A percentile compares a stretch with the other conserved stretches of the same genome.
These are phyloP conservation scores for Caenorhabditis sp. DNA, from an alignment of 2,888 invertebrate species.

Conservation along the genomic window DNA sequence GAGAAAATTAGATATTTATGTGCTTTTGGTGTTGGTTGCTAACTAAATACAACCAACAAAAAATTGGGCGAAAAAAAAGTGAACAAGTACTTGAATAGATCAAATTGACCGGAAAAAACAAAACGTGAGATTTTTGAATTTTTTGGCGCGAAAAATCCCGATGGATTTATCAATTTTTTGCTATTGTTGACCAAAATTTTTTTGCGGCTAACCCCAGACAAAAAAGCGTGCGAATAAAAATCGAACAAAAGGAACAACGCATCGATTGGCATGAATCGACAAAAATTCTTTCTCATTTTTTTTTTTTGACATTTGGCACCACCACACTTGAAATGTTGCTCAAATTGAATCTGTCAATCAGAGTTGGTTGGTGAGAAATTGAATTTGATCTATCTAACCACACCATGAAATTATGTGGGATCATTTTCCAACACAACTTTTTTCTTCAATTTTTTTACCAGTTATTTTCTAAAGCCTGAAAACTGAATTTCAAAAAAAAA, in stretches of 20 bases:
- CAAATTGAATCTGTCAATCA: not conserved
- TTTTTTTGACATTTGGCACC: not conserved
- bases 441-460: no score
- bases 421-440: no score
- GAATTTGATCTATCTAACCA: not conserved
- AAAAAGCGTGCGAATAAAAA: no score
- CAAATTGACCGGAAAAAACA: not conserved
- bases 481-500: no score
- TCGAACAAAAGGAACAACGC: no score
- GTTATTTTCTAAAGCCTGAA: no score
- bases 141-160: no score
- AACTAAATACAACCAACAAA: no score
- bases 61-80: not conserved
- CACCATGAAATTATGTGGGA: not conserved
- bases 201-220: no score
- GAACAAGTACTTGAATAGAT: not conserved
- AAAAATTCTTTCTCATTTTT: not conserved
- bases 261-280: no score
- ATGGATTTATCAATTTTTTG: no score
- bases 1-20: constrained; percentile 8
- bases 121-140: not conserved
- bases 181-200: no score
- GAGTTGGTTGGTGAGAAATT: not conserved
- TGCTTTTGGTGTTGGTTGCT: not conserved
- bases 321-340: not conserved